Evolutionary conservation across 2,113 vertebrate species (phyloP).

Genomic region (Microcebus jonahi): DNA sequence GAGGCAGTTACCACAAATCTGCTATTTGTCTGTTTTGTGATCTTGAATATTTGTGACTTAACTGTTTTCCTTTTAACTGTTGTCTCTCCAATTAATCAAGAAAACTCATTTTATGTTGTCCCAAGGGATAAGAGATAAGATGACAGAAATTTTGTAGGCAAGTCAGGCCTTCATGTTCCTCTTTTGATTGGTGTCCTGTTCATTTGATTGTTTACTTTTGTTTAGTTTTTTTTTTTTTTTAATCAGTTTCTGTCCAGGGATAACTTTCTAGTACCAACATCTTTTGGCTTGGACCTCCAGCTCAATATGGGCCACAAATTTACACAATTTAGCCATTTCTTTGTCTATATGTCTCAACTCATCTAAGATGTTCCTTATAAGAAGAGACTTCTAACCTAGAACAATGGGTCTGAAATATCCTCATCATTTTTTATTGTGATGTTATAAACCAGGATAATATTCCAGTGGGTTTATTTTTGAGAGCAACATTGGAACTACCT

Average conservation of each 20-base stretch:
- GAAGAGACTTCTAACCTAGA: background rate
- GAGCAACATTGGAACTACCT: background rate
- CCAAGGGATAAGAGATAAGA: background rate
- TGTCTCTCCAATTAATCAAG: background rate
- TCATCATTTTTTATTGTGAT: background rate
- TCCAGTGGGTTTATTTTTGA: background rate
- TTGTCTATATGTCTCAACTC: background rate
- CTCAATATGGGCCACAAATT: too few species aligned
- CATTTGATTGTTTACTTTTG: background rate
- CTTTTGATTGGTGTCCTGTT: background rate
- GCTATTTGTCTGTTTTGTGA: background rate
- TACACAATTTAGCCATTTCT: background rate
- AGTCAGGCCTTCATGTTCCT: background rate
- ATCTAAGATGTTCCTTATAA: background rate
- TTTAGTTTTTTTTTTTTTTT: background rate
- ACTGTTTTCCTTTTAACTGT: background rate
- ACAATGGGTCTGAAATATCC: background rate
- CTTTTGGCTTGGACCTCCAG: too few species aligned
- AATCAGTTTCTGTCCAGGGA: background rate
- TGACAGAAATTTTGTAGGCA: background rate
- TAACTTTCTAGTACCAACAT: background rate
- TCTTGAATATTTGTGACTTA: conserved; percentile 3
- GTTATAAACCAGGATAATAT: background rate
- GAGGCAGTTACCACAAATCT: background rate
- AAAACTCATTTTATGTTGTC: background rate